phyloP scores from a whole-genome alignment of 2,797 vertebrate genomes.

The Pempheris klunzingeri region DNA sequence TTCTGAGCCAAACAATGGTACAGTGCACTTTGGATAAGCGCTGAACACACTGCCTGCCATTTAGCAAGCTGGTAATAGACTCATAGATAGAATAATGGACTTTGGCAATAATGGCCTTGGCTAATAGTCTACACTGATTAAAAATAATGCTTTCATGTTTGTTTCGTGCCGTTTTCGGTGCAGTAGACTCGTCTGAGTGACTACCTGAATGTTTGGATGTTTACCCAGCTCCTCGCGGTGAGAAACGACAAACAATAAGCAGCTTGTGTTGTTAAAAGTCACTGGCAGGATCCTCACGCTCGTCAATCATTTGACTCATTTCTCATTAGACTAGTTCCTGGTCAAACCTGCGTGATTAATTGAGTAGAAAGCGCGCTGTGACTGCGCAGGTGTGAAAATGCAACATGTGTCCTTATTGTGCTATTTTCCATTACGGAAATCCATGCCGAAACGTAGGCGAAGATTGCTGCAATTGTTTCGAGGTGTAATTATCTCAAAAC shows the following conservation, averaged over 20 bases:
- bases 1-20: slow-evolving; percentile 85
- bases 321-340: slow-evolving; percentile 76
- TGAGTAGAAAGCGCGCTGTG: slow-evolving; percentile 61
- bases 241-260: slow-evolving; percentile 76
- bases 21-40: slow-evolving; percentile 85
- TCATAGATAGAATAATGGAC: slow-evolving; percentile 77
- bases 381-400: slow-evolving; percentile 72
- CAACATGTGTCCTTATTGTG: slow-evolving; percentile 68
- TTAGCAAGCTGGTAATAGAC: slow-evolving; percentile 82
- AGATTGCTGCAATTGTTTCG: rapidly evolving
- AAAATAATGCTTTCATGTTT: slow-evolving; percentile 77
- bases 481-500: not conserved
- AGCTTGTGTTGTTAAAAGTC: slow-evolving; percentile 75
- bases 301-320: slow-evolving; percentile 80
- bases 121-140: slow-evolving; percentile 80
- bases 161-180: slow-evolving; percentile 49
- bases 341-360: slow-evolving; percentile 80
- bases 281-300: slow-evolving; percentile 69
- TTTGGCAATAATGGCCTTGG: slow-evolving; percentile 76
- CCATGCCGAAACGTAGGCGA: not conserved
- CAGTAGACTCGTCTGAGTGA: slow-evolving; percentile 60
- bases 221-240: slow-evolving; percentile 73
- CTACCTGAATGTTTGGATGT: slow-evolving; percentile 62
- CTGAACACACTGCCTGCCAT: slow-evolving; percentile 77
- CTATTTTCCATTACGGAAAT: not conserved